Percentiles rank a stretch among this genome's conserved stretches.
Conservation (phyloP, 2,797 vertebrate species). For the Urophycis tenuis region DNA sequence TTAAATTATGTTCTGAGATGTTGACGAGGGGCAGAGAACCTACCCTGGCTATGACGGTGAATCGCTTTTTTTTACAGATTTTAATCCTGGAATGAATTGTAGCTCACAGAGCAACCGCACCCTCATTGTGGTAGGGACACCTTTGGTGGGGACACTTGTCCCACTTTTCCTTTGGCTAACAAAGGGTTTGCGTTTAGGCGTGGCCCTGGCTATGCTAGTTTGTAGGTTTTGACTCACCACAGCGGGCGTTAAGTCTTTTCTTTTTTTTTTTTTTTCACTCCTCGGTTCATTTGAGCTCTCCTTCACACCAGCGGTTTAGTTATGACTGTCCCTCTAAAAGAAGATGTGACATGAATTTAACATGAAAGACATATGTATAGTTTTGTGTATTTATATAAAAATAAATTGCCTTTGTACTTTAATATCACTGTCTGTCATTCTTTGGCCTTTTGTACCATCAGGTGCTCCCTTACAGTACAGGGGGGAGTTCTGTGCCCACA, state of each 20-base stretch:
- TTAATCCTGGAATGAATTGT: background rate
- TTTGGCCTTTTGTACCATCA: background rate
- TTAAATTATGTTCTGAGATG: background rate
- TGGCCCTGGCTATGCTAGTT: background rate
- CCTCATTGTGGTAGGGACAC: too few species aligned
- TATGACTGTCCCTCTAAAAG: slow-evolving; percentile 42
- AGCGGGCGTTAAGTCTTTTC: too few species aligned
- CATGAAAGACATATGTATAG: slow-evolving; percentile 53
- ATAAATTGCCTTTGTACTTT: slow-evolving; percentile 56
- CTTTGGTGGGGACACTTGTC: background rate
- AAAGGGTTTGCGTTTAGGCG: background rate
- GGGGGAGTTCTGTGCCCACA: background rate
- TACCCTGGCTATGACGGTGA: background rate
- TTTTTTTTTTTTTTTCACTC: background rate
- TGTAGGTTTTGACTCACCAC: background rate
- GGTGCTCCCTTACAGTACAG: background rate
- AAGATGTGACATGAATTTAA: slow-evolving; percentile 32
- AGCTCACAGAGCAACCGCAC: background rate
- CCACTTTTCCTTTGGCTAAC: background rate
- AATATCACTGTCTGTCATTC: slow-evolving; percentile 4
- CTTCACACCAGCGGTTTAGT: slow-evolving; percentile 22
- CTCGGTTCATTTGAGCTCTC: slow-evolving; percentile 3
- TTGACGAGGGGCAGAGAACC: background rate
- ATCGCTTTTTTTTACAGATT: background rate
- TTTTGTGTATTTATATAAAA: slow-evolving; percentile 68